Base-by-base conservation (phyloP, 2,888 invertebrate species). In the Synanthedon vespiformis region DNA sequence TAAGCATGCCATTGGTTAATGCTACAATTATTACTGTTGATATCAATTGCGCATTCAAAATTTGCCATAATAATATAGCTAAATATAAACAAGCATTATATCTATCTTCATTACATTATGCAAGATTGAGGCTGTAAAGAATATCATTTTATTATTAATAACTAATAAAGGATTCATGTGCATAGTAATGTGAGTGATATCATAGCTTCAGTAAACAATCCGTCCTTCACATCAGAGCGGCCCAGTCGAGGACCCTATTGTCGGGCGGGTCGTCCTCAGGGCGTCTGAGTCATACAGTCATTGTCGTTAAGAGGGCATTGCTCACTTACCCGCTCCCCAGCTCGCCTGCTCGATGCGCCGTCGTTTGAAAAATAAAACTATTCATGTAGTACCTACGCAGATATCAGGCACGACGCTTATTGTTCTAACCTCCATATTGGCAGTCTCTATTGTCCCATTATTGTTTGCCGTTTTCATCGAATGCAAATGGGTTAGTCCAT, bases 211-310 rank as follows among this genome's bases (percentile, higher is more conserved):
- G 75, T 78, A 80, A 81, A 83, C 79, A 80, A 62, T 64, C 67
- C 68, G 84, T 80, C 84, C 85, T 85, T 83, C 79, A 34, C 34
- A 34, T 10, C 34, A 81, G 77, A 68, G 69, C 58, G 57, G 61
- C 65, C 70, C 80, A 82, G 85, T 84, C 84, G 84, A 84, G 83
- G 81, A 83, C 83, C 83, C 82, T 82, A 77, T 78, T 81, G 80
- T 80, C 79, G 74, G 77, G 74, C 79, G 81, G 83, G 81, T 55
- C 56, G 56, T 56, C 85, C 84, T 81, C 80, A 77, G 82, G 79
- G 77, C 83, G 79, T 78, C 80, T 84, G 85, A 85, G 73, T 87
- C 84, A 77, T 74, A 79, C 76, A 77, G 76, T 77, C 75, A 34
- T 41, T 44, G 77, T 82, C 83, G 83, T 85, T 75, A 83, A 82